phyloP scores from a whole-genome alignment of 2,797 vertebrate species.

The Alectoris magna region DNA sequence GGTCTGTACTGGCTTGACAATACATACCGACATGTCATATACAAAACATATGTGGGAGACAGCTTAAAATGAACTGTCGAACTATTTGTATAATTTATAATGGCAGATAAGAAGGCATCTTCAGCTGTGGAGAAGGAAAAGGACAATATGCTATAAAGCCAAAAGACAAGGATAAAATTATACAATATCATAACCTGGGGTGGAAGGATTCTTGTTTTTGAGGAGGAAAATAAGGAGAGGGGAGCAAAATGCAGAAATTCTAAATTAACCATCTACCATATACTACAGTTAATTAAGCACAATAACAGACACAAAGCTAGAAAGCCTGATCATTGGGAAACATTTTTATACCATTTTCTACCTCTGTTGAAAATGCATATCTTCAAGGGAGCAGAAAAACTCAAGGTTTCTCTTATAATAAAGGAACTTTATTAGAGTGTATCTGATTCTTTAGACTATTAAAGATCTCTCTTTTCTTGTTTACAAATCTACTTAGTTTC shows the following conservation, averaged over 20 bases:
- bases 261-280: not conserved
- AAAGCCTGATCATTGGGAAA: not conserved
- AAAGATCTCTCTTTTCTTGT: not conserved
- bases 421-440: too few species aligned
- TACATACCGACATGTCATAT: constrained; percentile 97
- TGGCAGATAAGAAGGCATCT: constrained; percentile 95
- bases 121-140: constrained; percentile 83
- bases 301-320: not conserved
- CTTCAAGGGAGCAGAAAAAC: not conserved
- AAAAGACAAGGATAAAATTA: not conserved
- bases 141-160: not conserved
- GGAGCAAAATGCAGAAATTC: not conserved
- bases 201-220: not conserved
- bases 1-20: constrained; percentile 91
- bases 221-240: accelerated
- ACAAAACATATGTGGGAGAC: constrained; percentile 94
- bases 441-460: not conserved
- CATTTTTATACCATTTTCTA: not conserved
- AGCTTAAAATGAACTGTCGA: constrained; percentile 98
- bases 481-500: not conserved
- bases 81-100: constrained; percentile 99
- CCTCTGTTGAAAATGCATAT: not conserved
- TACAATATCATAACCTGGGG: accelerated
- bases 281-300: not conserved
- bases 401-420: not conserved